Evolutionary conservation across 2,888 invertebrate species (phyloP), one percentile per base, ranked within the genome.

Genomic region (Alsophila aescularia): DNA sequence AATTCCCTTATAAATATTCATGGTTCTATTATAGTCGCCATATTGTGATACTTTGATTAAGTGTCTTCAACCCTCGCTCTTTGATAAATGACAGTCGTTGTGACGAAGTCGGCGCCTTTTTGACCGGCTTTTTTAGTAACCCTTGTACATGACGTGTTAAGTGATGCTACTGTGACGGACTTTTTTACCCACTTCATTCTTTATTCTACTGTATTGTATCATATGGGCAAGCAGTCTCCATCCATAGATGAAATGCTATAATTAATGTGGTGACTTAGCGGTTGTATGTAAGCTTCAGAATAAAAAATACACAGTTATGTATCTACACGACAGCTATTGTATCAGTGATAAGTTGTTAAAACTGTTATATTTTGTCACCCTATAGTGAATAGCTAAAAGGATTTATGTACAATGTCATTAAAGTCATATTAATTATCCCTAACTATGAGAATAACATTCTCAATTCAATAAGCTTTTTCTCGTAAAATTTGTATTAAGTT

Each of bases 21-120:
- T 88, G 77, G 66, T 62, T 64, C 50, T 81, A 79, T 82, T 85
- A 82, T 82, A 79, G 75, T 75, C 75, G 75, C 72, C 78, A 83
- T 84, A 86, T 85, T 83, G 87, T 87, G 88, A 88, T 88, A 86
- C 88, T 88, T 88, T 90, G 90, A 90, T 90, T 86, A 89, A 90
- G 85, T 84, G 81, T 81, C 83, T 73, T 58, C 76, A 71, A 77
- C 83, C 81, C 81, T 79, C 62, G 59, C 57, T 66, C 62, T 59
- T 76, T 84, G 83, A 87, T 84, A 81, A 86, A 88, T 88, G 75
- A 80, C 31, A 55, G 58, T 62, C 66, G 52, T 63, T 40, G 32
- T 40, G 49, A 53, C 27, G 47, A 27, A 60, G 62, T 50, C 69
- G 68, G 70, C 55, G 54, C 60, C 66, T 67, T 71, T 70, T 75